Conservation (phyloP, 64 coral and sea anemone species). For the Trachythela sp. region DNA sequence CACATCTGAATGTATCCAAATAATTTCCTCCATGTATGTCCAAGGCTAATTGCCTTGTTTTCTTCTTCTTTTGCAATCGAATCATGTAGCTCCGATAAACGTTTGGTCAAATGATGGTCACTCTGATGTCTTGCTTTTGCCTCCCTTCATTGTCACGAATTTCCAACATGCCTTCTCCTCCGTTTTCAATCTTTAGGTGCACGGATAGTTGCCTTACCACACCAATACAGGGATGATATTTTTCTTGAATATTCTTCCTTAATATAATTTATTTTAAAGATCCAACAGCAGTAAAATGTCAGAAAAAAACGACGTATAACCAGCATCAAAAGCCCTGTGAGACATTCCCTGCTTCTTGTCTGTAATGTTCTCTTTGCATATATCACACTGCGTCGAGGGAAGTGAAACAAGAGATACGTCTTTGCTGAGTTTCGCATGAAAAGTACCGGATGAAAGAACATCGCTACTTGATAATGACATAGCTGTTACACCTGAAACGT, state of each 20-base stretch:
- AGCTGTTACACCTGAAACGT: not conserved
- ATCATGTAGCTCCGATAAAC: not conserved
- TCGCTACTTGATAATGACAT: not conserved
- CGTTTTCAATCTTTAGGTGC: slow-evolving; percentile 4
- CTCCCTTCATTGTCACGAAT: not conserved
- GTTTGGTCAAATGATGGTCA: not conserved
- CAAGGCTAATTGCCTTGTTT: slow-evolving; percentile 22
- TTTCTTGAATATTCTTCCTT: slow-evolving; percentile 9
- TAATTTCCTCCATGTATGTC: not conserved
- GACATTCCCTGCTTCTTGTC: not conserved
- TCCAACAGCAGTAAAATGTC: slow-evolving; percentile 30
- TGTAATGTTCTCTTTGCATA: not conserved
- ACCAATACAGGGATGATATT: slow-evolving; percentile 1
- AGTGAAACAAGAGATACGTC: not conserved
- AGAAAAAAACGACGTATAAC: slow-evolving; percentile 16
- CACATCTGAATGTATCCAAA: slow-evolving; percentile 48
- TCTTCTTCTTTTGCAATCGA: slow-evolving; percentile 1
- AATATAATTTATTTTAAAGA: slow-evolving; percentile 20
- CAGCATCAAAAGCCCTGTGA: slow-evolving; percentile 19
- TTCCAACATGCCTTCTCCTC: not conserved
- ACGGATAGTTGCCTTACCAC: not conserved
- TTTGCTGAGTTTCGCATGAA: not conserved
- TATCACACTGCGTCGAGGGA: not conserved
- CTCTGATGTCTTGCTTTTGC: not conserved
- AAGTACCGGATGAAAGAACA: not conserved